Conservation (phyloP, 2,113 vertebrate species). For the Paramormyrops kingsleyae region DNA sequence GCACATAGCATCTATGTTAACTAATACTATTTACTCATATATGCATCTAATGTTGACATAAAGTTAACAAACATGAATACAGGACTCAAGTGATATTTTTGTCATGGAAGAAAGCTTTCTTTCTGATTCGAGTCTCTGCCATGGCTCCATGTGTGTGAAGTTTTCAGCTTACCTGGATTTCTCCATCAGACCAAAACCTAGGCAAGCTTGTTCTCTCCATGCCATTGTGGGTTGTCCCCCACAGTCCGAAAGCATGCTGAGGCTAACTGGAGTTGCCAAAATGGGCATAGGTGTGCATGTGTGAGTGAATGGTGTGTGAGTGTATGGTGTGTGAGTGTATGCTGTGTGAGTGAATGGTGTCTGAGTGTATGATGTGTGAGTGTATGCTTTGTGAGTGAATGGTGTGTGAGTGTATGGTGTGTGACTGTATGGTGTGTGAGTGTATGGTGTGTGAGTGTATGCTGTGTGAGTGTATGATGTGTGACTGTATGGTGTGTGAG, state of each 20-base stretch:
- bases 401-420: too few species aligned
- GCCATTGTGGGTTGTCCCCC: neutral
- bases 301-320: neutral
- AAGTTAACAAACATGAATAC: neutral
- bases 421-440: too few species aligned
- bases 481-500: neutral
- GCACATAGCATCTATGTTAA: neutral
- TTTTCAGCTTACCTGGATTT: neutral
- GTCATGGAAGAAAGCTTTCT: neutral
- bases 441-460: too few species aligned
- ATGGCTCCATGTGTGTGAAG: neutral
- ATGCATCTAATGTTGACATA: neutral
- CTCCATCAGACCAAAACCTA: too few species aligned
- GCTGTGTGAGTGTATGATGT: neutral
- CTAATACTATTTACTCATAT: neutral
- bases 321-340: neutral
- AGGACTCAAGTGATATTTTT: neutral
- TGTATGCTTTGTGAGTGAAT: too few species aligned
- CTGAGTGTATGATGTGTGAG: too few species aligned
- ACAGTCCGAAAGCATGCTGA: neutral
- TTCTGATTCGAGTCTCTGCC: neutral
- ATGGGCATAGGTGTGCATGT: neutral
- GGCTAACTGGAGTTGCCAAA: neutral
- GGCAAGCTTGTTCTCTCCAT: neutral
- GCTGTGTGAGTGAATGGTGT: too few species aligned